Percentiles rank a stretch among this genome's conserved stretches.
Evolutionary conservation across 2,888 invertebrate species (phyloP).

Genomic region (Oscheius myriophilus): DNA sequence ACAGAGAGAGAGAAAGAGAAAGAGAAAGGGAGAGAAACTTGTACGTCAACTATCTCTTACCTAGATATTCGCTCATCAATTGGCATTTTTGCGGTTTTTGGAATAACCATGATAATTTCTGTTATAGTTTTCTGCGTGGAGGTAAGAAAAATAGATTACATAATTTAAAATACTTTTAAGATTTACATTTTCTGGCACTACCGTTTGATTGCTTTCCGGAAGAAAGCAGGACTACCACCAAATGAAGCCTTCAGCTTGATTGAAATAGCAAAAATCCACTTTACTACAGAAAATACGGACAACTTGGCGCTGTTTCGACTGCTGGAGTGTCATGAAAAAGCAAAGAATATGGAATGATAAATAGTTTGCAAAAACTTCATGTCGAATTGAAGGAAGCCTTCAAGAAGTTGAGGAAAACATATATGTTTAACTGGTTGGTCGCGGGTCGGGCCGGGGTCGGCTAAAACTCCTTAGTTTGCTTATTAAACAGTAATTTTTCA

Average conservation of each 20-base stretch:
- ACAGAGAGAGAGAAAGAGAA: neutral
- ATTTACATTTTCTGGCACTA: constrained; percentile 47
- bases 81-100: constrained; percentile 48
- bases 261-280: constrained; percentile 40
- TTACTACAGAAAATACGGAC: constrained; percentile 39
- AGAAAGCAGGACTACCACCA: constrained; percentile 35
- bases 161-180: constrained; percentile 10
- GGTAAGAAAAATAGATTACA: constrained; percentile 10
- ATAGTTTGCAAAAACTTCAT: too few relatives aligned
- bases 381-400: too few relatives aligned
- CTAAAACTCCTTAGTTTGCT: too few relatives aligned
- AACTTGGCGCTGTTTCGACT: constrained; percentile 22
- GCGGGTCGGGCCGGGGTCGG: too few relatives aligned
- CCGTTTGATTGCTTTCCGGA: constrained; percentile 31
- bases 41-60: too few relatives aligned
- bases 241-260: constrained; percentile 32
- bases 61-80: constrained; percentile 41
- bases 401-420: too few relatives aligned
- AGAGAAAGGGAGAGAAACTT: too few relatives aligned
- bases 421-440: too few relatives aligned
- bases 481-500: too few relatives aligned
- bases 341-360: too few relatives aligned
- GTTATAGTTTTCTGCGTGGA: constrained; percentile 38
- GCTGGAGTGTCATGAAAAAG: neutral
- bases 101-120: constrained; percentile 37